Conservation (phyloP, 1,140 invertebrate species). For the Nautilus pompilius region DNA sequence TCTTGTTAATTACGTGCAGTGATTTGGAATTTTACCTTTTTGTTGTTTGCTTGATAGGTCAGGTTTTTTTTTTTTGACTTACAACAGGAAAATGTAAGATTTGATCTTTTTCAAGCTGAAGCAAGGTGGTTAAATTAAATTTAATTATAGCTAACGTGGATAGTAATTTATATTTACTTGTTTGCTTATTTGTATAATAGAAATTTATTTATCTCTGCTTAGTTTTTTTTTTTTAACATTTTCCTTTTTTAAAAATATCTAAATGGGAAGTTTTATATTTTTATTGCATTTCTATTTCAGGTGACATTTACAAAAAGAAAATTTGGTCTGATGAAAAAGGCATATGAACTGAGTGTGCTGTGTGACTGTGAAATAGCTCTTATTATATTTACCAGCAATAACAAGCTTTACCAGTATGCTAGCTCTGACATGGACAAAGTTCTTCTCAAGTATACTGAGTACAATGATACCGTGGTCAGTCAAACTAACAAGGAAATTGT, state of each 20-base stretch:
- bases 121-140: background rate
- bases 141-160: too few relatives aligned
- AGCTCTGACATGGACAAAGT: constrained; percentile 99
- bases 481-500: constrained; percentile 99
- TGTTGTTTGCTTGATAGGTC: background rate
- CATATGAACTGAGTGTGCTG: constrained; percentile 96
- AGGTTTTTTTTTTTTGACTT: too few relatives aligned
- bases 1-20: background rate
- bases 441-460: constrained; percentile 98
- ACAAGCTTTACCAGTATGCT: constrained; percentile 99
- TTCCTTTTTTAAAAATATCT: background rate
- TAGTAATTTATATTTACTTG: background rate
- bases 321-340: constrained; percentile 99
- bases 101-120: background rate
- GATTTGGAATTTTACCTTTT: background rate
- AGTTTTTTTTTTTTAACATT: background rate
- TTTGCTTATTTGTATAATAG: background rate
- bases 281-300: constrained; percentile 60
- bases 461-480: constrained; percentile 99
- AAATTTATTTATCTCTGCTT: background rate
- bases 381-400: constrained; percentile 99
- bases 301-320: constrained; percentile 99
- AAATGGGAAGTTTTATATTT: background rate
- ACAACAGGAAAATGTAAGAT: background rate
- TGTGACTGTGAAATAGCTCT: constrained; percentile 99